phyloP scores from a whole-genome alignment of 2,797 vertebrate genomes.

The Hozukius guyotensis region DNA sequence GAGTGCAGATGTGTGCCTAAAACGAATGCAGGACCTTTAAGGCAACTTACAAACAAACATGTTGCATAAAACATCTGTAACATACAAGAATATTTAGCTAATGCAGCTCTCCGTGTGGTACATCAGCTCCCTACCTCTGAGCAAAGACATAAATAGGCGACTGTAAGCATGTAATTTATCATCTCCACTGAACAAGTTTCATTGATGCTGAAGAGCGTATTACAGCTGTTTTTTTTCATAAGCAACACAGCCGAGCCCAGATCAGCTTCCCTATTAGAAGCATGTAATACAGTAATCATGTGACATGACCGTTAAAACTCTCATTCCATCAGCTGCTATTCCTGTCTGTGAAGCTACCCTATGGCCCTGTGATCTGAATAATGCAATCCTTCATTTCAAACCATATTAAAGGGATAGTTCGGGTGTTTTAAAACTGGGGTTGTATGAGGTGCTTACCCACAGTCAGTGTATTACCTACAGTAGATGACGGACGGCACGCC shows the following conservation, averaged over 20 bases:
- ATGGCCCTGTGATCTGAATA: constrained; percentile 5
- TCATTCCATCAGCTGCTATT: constrained; percentile 6
- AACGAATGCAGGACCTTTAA: constrained; percentile 5
- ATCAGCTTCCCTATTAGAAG: constrained; percentile 3
- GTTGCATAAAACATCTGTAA: constrained; percentile 42
- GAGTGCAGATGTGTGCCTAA: constrained; percentile 8
- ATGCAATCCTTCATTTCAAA: constrained; percentile 14
- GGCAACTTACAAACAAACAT: constrained; percentile 22
- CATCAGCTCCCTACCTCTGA: not conserved
- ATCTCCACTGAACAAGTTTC: constrained; percentile 4
- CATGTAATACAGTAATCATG: constrained; percentile 6
- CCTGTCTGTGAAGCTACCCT: not conserved
- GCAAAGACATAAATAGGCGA: not conserved
- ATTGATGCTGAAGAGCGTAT: not conserved
- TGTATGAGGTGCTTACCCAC: too few species aligned
- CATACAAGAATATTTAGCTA: constrained; percentile 13
- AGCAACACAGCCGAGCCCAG: not conserved
- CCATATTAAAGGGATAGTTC: not conserved
- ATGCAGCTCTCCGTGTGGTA: not conserved
- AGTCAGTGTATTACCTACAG: too few species aligned
- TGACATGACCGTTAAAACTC: not conserved
- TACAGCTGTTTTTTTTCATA: constrained; percentile 1
- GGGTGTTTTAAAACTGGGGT: too few species aligned
- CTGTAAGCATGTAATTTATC: not conserved
- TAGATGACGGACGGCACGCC: too few species aligned